Percentiles rank a stretch among this genome's conserved stretches.
Evolutionary conservation across 2,888 invertebrate species (phyloP).

Genomic region (Melitaea athalia): DNA sequence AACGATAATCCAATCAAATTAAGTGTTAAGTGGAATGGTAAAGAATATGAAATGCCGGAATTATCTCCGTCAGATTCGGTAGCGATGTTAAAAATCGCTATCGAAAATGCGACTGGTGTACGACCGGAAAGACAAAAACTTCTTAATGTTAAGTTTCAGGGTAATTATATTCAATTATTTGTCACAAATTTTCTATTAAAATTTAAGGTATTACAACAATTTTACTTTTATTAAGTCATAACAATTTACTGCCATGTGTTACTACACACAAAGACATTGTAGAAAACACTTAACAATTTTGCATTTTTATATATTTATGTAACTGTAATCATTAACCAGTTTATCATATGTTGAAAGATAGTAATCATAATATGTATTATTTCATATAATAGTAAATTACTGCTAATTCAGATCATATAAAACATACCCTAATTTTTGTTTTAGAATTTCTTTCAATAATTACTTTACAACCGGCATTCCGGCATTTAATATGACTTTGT

Average conservation of each 20-base stretch:
- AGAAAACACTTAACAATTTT: background rate
- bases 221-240: background rate
- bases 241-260: background rate
- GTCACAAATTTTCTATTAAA: background rate
- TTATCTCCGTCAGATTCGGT: constrained; percentile 91
- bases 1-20: constrained; percentile 79
- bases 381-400: too few species aligned
- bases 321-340: background rate
- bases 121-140: constrained; percentile 96
- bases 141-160: constrained; percentile 95
- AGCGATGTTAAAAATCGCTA: constrained; percentile 90
- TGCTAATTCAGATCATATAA: too few species aligned
- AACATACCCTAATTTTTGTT: too few species aligned
- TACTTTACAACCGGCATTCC: too few species aligned
- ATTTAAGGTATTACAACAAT: too few species aligned
- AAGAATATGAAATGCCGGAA: constrained; percentile 90
- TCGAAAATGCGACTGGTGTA: constrained; percentile 94
- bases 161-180: constrained; percentile 73
- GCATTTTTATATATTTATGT: background rate
- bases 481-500: too few species aligned
- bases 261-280: background rate
- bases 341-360: background rate
- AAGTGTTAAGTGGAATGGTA: constrained; percentile 96
- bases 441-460: too few species aligned
- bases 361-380: background rate